Evolutionary conservation across 64 coral and sea anemone genomes (phyloP), one percentile per base, ranked within the genome.

Genomic region (Orbicella faveolata): DNA sequence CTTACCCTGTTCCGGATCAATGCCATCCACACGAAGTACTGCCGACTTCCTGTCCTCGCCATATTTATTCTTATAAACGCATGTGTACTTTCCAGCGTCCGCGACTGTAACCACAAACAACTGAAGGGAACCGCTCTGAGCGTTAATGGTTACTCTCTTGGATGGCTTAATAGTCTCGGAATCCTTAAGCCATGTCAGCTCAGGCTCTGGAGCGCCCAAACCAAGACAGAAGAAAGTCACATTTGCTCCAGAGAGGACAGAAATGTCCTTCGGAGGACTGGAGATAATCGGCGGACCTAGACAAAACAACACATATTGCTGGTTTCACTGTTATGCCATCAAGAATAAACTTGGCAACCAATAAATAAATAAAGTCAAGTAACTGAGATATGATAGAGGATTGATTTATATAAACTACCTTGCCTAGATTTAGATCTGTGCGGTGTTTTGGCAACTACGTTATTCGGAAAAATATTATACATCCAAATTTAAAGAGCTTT

Each of bases 261-360:
- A 83, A 16, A 88, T 78, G 23, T 88, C 65, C 21, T 35, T 10
- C 12, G 95, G 92, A 23, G 88, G 83, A 16, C 61, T 75, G 3
- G 83, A 75, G 26, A 96, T 96, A 9, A 26, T 74, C 1, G 95
- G 95, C 44, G 51, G 64, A 75, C 95, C 95, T 96, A n/a, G 17
- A 84, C 35, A 2, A n/a, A n/a, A n/a, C 6, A n/a, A n/a, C n/a
- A 1, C 20, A 64, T 21, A 66, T 5, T 16, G 16, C 64, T 21
- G 17, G 41, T 48, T 48, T 48, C 4, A 48, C n/a, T n/a, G n/a
- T n/a, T n/a, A n/a, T n/a, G n/a, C n/a, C n/a, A n/a, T n/a, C n/a
- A n/a, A 48, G 2, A 48, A 48, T 5, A 48, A 2, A 48, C 41
- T 6, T 48, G 41, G 41, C 41, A 48, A 48, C 6, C 41, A 5